Conservation (phyloP, 2,888 invertebrate genomes). For the Tanaodytes sp. region DNA sequence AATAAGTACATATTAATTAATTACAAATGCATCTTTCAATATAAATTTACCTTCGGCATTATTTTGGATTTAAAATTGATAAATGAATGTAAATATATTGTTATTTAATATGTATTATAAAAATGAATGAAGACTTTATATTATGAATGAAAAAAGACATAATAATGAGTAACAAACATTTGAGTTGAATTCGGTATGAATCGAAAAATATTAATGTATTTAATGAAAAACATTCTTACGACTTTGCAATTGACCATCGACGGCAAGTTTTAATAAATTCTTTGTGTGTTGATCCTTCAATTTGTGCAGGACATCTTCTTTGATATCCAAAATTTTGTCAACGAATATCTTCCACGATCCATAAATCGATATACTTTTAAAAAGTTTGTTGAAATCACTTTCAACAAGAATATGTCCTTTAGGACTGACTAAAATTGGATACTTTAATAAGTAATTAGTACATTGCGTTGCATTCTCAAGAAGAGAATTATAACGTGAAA, state of each 20-base stretch:
- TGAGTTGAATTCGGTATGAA: too few relatives aligned
- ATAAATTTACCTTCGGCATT: too few relatives aligned
- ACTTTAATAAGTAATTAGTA: neutral
- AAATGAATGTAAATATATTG: too few relatives aligned
- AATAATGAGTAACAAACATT: too few relatives aligned
- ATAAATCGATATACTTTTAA: neutral
- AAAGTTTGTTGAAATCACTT: neutral
- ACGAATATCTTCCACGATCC: slow-evolving; percentile 10
- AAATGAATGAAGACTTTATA: too few relatives aligned
- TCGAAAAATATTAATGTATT: too few relatives aligned
- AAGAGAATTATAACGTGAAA: slow-evolving; percentile 23
- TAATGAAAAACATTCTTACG: neutral
- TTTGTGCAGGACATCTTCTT: neutral
- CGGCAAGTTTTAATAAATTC: neutral
- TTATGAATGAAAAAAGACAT: too few relatives aligned
- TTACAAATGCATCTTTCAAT: too few relatives aligned
- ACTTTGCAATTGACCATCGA: neutral
- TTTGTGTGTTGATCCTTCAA: neutral
- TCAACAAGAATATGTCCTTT: slow-evolving; percentile 7
- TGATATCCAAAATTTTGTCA: neutral
- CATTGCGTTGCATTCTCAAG: neutral
- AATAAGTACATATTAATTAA: neutral
- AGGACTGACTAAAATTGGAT: neutral
- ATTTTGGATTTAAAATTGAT: too few relatives aligned
- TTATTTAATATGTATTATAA: too few relatives aligned